Percentiles rank a stretch among this genome's conserved stretches.
Conservation (phyloP, 2,797 vertebrate genomes). For the Psittacula derbiana region DNA sequence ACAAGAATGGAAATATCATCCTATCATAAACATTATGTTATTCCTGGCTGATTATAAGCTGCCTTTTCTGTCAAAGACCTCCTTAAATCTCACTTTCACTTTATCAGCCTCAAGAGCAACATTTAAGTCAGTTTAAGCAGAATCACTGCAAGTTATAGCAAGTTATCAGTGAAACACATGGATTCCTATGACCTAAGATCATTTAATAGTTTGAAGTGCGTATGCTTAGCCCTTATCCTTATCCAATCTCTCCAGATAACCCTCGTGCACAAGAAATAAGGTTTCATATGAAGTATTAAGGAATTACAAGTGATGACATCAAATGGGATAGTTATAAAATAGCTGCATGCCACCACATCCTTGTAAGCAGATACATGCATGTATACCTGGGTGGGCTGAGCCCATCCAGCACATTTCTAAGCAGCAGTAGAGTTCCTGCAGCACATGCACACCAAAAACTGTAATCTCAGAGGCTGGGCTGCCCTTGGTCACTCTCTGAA, state of each 20-base stretch:
- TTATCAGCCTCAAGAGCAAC: conserved; percentile 30
- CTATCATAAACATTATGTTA: not conserved
- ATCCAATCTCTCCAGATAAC: not conserved
- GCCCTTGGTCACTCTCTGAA: not conserved
- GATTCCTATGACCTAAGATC: not conserved
- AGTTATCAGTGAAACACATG: not conserved
- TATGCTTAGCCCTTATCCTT: not conserved
- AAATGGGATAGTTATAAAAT: not conserved
- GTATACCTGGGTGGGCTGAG: not conserved
- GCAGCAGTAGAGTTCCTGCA: not conserved
- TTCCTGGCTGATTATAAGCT: not conserved
- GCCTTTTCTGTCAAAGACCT: conserved; percentile 9
- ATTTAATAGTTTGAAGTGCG: not conserved
- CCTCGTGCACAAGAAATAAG: accelerated
- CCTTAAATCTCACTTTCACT: not conserved
- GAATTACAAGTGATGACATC: not conserved
- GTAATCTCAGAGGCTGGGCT: not conserved
- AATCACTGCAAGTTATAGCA: not conserved
- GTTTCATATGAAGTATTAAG: not conserved
- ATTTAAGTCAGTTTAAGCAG: not conserved
- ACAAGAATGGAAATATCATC: not conserved
- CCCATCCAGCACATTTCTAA: not conserved
- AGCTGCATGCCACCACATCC: not conserved
- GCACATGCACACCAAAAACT: accelerated
- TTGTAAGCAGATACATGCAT: not conserved